phyloP scores from a whole-genome alignment of 2,797 vertebrate species.

The Brotula barbata region DNA sequence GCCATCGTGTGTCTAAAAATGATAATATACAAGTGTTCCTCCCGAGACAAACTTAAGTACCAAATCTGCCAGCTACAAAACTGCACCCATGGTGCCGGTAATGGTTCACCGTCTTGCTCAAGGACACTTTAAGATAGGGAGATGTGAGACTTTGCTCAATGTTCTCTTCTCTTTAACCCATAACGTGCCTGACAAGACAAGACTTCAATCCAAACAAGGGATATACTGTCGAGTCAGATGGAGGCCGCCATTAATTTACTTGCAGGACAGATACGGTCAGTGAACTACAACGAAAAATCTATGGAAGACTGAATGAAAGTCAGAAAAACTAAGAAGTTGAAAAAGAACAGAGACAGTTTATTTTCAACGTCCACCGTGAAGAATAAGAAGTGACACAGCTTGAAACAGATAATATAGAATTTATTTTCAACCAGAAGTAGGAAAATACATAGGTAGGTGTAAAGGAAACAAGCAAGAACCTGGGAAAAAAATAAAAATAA shows the following conservation, averaged over 20 bases:
- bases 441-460: conserved; percentile 96
- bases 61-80: conserved; percentile 28
- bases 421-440: conserved; percentile 99
- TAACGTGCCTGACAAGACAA: too few relatives aligned
- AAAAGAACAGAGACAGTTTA: conserved; percentile 71
- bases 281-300: too few relatives aligned
- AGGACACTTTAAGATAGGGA: conserved; percentile 39
- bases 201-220: too few relatives aligned
- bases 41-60: conserved; percentile 19
- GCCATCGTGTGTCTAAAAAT: conserved; percentile 62
- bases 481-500: conserved; percentile 71
- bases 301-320: not conserved
- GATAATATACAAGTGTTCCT: conserved; percentile 19
- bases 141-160: not conserved
- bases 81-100: conserved; percentile 13
- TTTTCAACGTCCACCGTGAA: conserved; percentile 72
- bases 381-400: conserved; percentile 87
- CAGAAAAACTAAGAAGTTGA: conserved; percentile 38
- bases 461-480: conserved; percentile 94
- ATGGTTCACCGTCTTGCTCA: conserved; percentile 24
- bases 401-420: conserved; percentile 98
- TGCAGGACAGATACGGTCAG: too few relatives aligned
- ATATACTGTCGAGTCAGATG: too few relatives aligned
- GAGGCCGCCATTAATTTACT: too few relatives aligned
- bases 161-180: too few relatives aligned